Conservation (phyloP, 37 sponge, comb jelly and placozoan species). For the Mnemiopsis leidyi region DNA sequence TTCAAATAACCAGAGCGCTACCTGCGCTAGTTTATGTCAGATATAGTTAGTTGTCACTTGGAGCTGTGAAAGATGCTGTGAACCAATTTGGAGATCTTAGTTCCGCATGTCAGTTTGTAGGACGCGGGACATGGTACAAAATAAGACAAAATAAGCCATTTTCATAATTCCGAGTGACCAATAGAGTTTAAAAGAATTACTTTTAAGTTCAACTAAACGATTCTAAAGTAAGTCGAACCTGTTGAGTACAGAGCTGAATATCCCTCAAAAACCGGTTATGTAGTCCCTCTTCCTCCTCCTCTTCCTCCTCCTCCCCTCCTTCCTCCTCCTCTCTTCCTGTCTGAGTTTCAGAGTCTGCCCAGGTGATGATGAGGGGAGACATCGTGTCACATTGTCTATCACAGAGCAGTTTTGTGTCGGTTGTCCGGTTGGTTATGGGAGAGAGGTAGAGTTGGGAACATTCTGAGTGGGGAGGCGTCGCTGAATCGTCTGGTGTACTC, state of each 20-base stretch:
- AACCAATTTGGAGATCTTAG: no score
- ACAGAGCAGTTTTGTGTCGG: neutral
- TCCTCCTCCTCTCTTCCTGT: neutral
- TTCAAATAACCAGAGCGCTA: no score
- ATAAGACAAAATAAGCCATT: no score
- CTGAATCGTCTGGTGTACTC: constrained; percentile 7
- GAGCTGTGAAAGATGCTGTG: no score
- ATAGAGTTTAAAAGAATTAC: neutral
- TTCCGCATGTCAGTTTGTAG: no score
- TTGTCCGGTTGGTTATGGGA: neutral
- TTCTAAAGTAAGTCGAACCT: neutral
- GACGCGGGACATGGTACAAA: no score
- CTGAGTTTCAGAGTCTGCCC: constrained; percentile 42
- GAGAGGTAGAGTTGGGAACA: constrained; percentile 21
- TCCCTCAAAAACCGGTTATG: neutral
- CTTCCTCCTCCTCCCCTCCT: neutral
- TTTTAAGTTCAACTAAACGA: neutral
- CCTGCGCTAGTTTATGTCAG: no score
- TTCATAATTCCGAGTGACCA: no score
- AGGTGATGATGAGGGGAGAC: constrained; percentile 40
- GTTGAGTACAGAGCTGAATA: neutral
- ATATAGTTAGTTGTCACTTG: no score
- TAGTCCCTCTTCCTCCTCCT: neutral
- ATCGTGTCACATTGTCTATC: constrained; percentile 58
- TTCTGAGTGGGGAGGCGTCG: neutral